phyloP scores from a whole-genome alignment of 2,888 invertebrate species.

The Nasonia oneida region DNA sequence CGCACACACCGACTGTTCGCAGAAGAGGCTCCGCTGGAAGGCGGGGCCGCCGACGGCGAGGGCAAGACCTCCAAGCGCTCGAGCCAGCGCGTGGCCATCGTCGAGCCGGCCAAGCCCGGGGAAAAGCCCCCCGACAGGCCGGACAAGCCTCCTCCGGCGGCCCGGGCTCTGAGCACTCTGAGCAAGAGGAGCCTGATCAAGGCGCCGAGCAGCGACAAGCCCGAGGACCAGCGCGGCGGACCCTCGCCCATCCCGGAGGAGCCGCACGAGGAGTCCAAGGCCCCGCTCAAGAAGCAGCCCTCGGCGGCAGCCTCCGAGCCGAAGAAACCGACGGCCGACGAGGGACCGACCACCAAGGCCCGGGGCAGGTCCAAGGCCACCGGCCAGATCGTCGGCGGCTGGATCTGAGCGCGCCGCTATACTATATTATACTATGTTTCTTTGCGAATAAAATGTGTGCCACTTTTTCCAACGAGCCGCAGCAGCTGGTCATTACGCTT shows the following conservation, averaged over 20 bases:
- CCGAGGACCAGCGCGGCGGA: constrained; percentile 67
- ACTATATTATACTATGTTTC: not conserved
- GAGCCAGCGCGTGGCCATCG: constrained; percentile 49
- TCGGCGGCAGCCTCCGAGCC: not conserved
- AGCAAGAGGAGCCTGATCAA: constrained; percentile 53
- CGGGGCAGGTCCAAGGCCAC: constrained; percentile 87
- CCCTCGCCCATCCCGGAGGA: constrained; percentile 83
- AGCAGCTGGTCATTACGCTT: not conserved
- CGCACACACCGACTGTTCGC: not conserved
- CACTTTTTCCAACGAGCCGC: constrained; percentile 21
- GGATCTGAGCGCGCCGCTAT: constrained; percentile 81
- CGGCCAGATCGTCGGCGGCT: constrained; percentile 87
- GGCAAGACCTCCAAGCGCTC: constrained; percentile 25
- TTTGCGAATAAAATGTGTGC: constrained; percentile 13
- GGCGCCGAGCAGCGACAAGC: constrained; percentile 65
- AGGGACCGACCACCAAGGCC: constrained; percentile 78
- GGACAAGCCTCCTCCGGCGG: constrained; percentile 17
- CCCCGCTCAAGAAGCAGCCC: not conserved
- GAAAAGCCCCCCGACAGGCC: constrained; percentile 35
- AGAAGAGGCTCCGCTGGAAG: not conserved
- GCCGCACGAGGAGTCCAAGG: constrained; percentile 66
- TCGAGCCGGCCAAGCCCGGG: constrained; percentile 53
- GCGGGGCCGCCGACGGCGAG: not conserved
- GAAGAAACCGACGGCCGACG: constrained; percentile 53
- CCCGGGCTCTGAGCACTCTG: constrained; percentile 57